phyloP scores from a whole-genome alignment of 2,888 invertebrate genomes.

The Pegoplata infirma region DNA sequence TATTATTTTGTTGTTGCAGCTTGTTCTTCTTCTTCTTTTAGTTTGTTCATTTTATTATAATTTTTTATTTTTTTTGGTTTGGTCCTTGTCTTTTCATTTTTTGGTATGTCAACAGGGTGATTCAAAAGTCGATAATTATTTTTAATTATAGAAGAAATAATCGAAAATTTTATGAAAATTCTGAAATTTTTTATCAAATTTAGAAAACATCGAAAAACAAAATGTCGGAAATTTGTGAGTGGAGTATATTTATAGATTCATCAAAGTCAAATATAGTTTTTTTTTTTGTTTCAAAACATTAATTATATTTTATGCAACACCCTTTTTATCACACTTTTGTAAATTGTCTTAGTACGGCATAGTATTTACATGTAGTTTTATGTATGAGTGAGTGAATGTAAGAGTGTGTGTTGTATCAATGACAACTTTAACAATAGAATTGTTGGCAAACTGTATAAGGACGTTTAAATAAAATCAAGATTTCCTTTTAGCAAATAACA shows the following conservation, averaged over 20 bases:
- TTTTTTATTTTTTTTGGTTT: background rate
- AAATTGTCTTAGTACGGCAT: background rate
- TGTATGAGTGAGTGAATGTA: background rate
- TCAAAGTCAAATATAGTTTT: too few relatives aligned
- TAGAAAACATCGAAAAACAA: too few relatives aligned
- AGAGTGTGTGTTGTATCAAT: slow-evolving; percentile 12
- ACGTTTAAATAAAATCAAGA: slow-evolving; percentile 38
- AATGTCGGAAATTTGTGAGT: too few relatives aligned
- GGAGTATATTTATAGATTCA: too few relatives aligned
- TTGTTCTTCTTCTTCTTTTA: background rate
- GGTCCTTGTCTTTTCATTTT: background rate
- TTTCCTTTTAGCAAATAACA: slow-evolving; percentile 46
- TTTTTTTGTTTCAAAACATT: too few relatives aligned
- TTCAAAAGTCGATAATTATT: too few relatives aligned
- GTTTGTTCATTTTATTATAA: too few relatives aligned
- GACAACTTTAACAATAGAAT: slow-evolving; percentile 24
- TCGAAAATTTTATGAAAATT: too few relatives aligned
- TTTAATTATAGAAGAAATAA: too few relatives aligned
- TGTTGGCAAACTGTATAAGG: slow-evolving; percentile 33
- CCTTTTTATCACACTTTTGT: background rate
- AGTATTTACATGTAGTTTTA: background rate
- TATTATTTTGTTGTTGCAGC: slow-evolving; percentile 11
- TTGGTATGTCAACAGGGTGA: background rate
- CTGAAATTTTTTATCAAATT: too few relatives aligned
- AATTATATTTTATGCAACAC: too few relatives aligned